Percentiles rank a stretch among this genome's conserved stretches.
Conservation (phyloP, 2,113 vertebrate genomes). For the Plotosus lineatus region DNA sequence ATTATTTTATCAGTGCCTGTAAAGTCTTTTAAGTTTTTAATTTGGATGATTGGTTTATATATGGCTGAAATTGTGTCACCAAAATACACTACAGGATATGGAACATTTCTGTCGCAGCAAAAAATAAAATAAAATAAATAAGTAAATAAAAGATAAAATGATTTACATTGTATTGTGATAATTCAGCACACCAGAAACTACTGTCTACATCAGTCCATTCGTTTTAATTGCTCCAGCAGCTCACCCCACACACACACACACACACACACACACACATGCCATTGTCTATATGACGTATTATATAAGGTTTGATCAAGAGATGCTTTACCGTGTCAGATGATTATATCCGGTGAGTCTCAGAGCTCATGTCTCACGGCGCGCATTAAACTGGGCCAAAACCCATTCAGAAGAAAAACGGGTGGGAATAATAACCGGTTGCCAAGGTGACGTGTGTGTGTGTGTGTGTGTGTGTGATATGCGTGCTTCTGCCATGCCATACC, state of each 20-base stretch:
- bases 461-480: no score
- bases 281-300: neutral
- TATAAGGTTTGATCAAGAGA: neutral
- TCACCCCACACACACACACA: neutral
- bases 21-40: neutral
- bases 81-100: neutral
- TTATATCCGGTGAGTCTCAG: constrained; percentile 58
- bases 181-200: neutral
- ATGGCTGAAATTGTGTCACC: neutral
- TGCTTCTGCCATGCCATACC: constrained; percentile 5
- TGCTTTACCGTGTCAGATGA: constrained; percentile 41
- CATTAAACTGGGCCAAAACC: constrained; percentile 28
- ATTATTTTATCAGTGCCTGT: no score
- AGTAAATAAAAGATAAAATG: neutral
- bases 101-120: neutral
- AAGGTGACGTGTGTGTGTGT: constrained; percentile 39
- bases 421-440: constrained; percentile 37
- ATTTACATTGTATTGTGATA: neutral
- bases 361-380: neutral
- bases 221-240: neutral
- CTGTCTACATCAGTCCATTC: neutral
- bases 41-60: neutral
- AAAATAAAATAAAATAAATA: neutral
- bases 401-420: constrained; percentile 47
- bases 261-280: neutral